Evolutionary conservation across 1,140 invertebrate genomes (phyloP).

Genomic region (Gryllus bimaculatus): DNA sequence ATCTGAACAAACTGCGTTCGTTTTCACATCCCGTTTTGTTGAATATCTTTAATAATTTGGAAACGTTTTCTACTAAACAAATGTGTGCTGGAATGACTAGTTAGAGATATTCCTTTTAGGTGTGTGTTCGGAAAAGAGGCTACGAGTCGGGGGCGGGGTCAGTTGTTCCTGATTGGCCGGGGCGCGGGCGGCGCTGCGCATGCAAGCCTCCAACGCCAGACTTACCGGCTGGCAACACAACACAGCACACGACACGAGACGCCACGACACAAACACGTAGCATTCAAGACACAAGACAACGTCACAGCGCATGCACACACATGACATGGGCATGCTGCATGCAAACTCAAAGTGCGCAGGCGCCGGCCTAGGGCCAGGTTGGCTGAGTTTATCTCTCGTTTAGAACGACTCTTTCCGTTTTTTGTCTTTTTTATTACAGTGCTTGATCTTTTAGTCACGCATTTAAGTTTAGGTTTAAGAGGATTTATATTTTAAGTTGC

Average conservation of each 20-base stretch:
- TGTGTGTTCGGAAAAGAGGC: too few relatives aligned
- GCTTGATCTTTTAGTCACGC: background rate
- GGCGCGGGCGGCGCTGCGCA: background rate
- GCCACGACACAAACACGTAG: background rate
- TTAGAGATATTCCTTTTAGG: too few relatives aligned
- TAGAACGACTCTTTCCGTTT: background rate
- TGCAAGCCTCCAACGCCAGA: background rate
- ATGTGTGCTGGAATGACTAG: too few relatives aligned
- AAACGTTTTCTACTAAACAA: too few relatives aligned
- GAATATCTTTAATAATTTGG: too few relatives aligned
- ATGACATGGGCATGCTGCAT: background rate
- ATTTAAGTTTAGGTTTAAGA: background rate
- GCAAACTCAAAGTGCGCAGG: conserved; percentile 2
- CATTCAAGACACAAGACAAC: background rate
- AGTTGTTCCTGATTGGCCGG: background rate
- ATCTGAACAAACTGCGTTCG: too few relatives aligned
- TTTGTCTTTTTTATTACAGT: background rate
- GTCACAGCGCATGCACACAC: background rate
- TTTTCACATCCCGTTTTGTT: too few relatives aligned
- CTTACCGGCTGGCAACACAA: background rate
- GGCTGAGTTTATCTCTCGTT: background rate
- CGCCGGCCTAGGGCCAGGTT: background rate
- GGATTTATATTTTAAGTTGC: background rate
- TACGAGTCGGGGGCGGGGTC: too few relatives aligned
- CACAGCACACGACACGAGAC: background rate